These are phyloP conservation scores for Eospalax fontanierii DNA, from an alignment of 2,797 vertebrate genomes.

Conservation along the genomic window DNA sequence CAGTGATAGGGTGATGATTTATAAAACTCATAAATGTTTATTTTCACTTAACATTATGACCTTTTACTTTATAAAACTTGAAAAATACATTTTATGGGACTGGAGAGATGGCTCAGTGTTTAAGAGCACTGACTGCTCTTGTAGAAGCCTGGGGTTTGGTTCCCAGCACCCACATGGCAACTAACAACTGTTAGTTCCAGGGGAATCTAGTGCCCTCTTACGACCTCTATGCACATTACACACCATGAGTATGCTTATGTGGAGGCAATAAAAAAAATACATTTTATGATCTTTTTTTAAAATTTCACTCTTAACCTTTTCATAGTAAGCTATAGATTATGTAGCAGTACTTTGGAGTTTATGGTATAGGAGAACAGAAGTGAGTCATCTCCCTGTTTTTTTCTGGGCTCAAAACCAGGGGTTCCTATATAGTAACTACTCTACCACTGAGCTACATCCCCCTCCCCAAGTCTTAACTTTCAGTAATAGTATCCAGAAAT, in stretches of 20 bases:
- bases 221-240: too few relatives aligned
- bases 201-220: too few relatives aligned
- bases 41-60: slow-evolving; percentile 24
- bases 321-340: not conserved
- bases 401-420: not conserved
- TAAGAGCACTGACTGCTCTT: too few relatives aligned
- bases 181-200: too few relatives aligned
- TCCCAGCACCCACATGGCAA: too few relatives aligned
- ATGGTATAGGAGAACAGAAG: slow-evolving; percentile 44
- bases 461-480: not conserved
- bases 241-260: too few relatives aligned
- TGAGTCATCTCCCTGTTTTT: not conserved
- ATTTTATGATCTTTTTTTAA: too few relatives aligned
- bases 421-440: not conserved
- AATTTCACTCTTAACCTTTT: too few relatives aligned
- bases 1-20: slow-evolving; percentile 24
- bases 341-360: not conserved
- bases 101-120: too few relatives aligned
- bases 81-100: slow-evolving; percentile 41
- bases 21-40: not conserved
- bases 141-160: too few relatives aligned
- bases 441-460: not conserved
- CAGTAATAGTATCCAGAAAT: not conserved
- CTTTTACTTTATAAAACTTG: slow-evolving; percentile 40
- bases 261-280: too few relatives aligned